Percentiles rank a stretch among this genome's conserved stretches.
Conservation (phyloP, 2,888 invertebrate genomes). For the Embidobia sp. region DNA sequence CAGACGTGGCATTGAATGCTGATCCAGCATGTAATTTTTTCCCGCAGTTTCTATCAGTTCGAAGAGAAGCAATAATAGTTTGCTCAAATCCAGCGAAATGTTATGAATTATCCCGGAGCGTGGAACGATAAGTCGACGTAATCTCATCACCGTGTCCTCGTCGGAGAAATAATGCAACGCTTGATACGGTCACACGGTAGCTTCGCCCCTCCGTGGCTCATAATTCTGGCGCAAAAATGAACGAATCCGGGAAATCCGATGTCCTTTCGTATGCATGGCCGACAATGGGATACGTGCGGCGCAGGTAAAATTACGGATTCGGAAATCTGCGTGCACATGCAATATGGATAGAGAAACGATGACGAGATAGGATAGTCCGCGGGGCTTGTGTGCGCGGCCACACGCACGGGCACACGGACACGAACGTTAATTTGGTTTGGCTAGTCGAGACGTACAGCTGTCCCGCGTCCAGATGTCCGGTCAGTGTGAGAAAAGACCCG, state of each 20-base stretch:
- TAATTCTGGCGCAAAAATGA: conserved; percentile 59
- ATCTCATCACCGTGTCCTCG: conserved; percentile 23
- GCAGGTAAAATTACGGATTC: conserved; percentile 57
- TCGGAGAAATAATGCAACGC: conserved; percentile 55
- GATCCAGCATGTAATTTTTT: no score
- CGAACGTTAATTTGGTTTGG: conserved; percentile 1
- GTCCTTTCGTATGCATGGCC: conserved; percentile 53
- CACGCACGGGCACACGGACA: conserved; percentile 56
- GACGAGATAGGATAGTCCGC: conserved; percentile 35
- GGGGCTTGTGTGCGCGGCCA: neutral
- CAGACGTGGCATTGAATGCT: no score
- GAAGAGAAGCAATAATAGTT: no score
- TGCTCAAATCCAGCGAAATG: no score
- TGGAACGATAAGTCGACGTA: conserved; percentile 20
- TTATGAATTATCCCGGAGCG: no score
- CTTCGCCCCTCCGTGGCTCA: conserved; percentile 65
- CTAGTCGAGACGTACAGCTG: conserved; percentile 71
- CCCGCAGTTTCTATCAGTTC: no score
- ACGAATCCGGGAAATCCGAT: conserved; percentile 65
- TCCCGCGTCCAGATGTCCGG: conserved; percentile 80
- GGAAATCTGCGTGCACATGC: conserved; percentile 37
- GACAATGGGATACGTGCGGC: conserved; percentile 35
- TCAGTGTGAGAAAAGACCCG: conserved; percentile 74
- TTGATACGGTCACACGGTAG: conserved; percentile 74
- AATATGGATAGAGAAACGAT: conserved; percentile 50